phyloP scores from a whole-genome alignment of 2,888 invertebrate species.

The Yponomeuta plumbellus region DNA sequence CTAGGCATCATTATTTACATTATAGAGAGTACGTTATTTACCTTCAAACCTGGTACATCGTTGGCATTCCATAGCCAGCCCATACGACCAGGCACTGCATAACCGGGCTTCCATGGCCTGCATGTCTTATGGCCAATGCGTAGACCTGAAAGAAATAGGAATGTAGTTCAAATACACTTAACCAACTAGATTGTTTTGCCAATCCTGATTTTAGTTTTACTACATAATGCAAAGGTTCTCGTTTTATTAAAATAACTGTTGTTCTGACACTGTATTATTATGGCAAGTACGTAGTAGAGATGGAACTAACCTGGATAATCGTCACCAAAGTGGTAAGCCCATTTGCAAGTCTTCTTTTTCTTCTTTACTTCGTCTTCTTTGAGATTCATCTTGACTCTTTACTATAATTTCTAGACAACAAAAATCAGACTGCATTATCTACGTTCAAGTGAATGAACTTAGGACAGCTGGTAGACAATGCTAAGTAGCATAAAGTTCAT shows the following conservation, averaged over 20 bases:
- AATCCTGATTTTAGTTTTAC: too few relatives aligned
- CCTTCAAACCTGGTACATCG: conserved; percentile 59
- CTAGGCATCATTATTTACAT: not conserved
- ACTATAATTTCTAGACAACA: not conserved
- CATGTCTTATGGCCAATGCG: conserved; percentile 76
- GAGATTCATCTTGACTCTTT: conserved; percentile 41
- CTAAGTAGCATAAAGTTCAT: too few relatives aligned
- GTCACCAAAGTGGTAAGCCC: conserved; percentile 70
- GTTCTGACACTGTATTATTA: not conserved
- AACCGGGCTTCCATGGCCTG: conserved; percentile 35
- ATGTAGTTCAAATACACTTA: not conserved
- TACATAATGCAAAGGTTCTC: not conserved
- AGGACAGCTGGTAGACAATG: too few relatives aligned
- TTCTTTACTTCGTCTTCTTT: conserved; percentile 53
- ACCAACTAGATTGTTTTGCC: too few relatives aligned
- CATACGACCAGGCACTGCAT: conserved; percentile 76
- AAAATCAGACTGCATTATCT: not conserved
- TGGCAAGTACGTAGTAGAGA: not conserved
- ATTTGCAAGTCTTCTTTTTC: conserved; percentile 62
- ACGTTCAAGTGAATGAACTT: not conserved
- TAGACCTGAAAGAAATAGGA: conserved; percentile 41
- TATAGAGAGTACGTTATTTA: conserved; percentile 23
- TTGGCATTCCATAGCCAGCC: conserved; percentile 80
- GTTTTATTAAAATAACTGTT: not conserved
- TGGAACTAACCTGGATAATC: conserved; percentile 62